Evolutionary conservation across 2,888 invertebrate genomes (phyloP).

Genomic region (Hyles lineata): DNA sequence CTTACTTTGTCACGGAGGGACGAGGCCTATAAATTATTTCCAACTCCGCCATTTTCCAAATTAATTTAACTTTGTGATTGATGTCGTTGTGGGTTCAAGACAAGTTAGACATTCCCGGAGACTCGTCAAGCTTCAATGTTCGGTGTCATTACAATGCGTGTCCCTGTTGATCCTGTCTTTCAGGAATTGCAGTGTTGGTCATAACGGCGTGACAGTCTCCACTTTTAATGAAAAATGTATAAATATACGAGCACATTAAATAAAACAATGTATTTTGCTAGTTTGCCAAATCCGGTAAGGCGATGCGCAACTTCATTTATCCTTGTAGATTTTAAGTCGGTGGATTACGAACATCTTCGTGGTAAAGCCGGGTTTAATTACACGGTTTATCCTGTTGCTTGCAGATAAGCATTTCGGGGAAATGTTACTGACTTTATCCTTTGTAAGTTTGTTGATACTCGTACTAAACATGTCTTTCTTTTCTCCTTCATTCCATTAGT

Average conservation of each 20-base stretch:
- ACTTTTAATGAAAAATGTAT: too few species aligned
- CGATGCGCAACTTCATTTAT: not conserved
- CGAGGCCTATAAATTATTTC: too few species aligned
- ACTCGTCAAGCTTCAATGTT: too few species aligned
- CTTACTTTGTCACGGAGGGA: too few species aligned
- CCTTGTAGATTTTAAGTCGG: slow-evolving; percentile 1
- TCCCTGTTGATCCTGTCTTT: too few species aligned
- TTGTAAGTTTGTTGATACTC: not conserved
- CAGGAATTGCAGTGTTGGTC: too few species aligned
- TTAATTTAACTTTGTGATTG: too few species aligned
- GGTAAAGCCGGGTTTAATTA: slow-evolving; percentile 6
- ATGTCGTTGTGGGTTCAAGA: too few species aligned
- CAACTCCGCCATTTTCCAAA: too few species aligned
- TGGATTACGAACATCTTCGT: slow-evolving; percentile 9
- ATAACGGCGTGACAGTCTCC: too few species aligned
- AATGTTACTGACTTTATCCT: not conserved
- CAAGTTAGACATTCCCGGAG: too few species aligned
- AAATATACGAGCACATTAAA: not conserved
- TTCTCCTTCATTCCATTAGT: not conserved
- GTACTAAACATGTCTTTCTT: not conserved
- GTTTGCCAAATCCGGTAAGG: not conserved
- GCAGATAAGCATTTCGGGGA: slow-evolving; percentile 13
- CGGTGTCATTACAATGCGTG: too few species aligned
- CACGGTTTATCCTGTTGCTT: slow-evolving; percentile 10
- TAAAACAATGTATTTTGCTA: not conserved